Conservation (phyloP, 1,140 invertebrate species). For the Paralvinella palmiformis region DNA sequence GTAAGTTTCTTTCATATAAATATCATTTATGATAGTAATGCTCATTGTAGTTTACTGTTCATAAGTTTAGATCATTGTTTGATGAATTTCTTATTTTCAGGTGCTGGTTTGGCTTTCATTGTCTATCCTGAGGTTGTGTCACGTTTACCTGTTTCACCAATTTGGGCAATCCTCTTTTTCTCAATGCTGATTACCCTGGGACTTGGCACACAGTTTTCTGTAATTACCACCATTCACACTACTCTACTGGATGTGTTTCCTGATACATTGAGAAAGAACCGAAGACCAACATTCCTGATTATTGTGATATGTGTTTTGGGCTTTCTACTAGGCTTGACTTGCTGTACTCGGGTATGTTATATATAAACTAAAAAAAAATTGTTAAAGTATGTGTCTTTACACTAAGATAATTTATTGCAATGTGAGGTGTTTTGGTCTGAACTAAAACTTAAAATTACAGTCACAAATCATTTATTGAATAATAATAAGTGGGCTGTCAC, state of each 20-base stretch:
- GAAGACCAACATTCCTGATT: conserved; percentile 12
- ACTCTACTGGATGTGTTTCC: conserved; percentile 24
- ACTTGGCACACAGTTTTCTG: conserved; percentile 66
- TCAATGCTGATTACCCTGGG: conserved; percentile 92
- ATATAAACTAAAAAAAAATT: too few relatives aligned
- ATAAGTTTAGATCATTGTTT: not conserved
- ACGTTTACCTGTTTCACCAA: conserved; percentile 82
- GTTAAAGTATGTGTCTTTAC: too few relatives aligned
- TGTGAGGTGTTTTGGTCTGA: too few relatives aligned
- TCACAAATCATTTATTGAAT: too few relatives aligned
- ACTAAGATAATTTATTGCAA: too few relatives aligned
- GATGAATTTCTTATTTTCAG: conserved; percentile 48
- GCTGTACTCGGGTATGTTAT: conserved; percentile 24
- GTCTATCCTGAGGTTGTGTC: conserved; percentile 95
- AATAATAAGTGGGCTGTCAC: too few relatives aligned
- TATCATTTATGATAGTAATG: not conserved
- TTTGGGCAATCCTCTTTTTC: conserved; percentile 97
- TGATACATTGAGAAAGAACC: conserved; percentile 12
- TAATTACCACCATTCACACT: conserved; percentile 27
- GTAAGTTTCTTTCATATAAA: too few relatives aligned
- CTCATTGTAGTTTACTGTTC: not conserved
- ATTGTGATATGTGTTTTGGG: conserved; percentile 17
- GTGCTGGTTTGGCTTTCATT: conserved; percentile 89
- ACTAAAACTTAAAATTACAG: too few relatives aligned
- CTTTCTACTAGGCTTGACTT: conserved; percentile 23